Base-by-base conservation (phyloP, 2,888 invertebrate species). In the Chymomyza fuscimana region DNA sequence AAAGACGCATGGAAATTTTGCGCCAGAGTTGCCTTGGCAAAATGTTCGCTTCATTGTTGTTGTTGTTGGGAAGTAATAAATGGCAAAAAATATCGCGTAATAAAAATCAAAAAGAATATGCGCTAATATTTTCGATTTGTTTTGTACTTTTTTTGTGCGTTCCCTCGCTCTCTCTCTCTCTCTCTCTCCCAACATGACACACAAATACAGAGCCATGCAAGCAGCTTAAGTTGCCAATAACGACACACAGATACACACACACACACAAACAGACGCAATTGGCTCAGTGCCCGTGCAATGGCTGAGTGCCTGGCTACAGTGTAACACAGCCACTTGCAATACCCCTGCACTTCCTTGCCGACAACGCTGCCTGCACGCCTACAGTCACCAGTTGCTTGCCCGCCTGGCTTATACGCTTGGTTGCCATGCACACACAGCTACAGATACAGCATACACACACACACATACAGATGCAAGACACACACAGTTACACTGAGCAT, bases 51-150 rank as follows among this genome's bases (percentile, higher is more conserved):
- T 12, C 12, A 46, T 12, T 46, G 36, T 36, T 36, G 36, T 46
- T 46, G 40, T 46, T 46, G 40, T 16, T 12, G 69, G 68, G 66
- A 58, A 32, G 9, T 32, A 32, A 32, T 56, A 63, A 12, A 12
- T 19, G 54, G 15, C 7, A 64, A 63, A 25, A 73, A 69, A 63
- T 61, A 70, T 67, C 64, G 76, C 68, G 71, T 79, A 86, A 82
- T 77, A 86, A 83, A 82, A 86, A 81, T 84, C 77, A 86, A 86
- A 86, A 72, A 70, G 68, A 81, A 82, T 76, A 86, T 77, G 77
- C 73, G 81, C 77, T 83, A 82, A 86, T 86, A 83, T 86, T 70
- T 77, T 77, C 79, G 86, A 86, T 84, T 86, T 84, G 82, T 81
- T 81, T 75, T 10, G 40, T 46, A 46, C 59, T 63, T 51, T 65